Evolutionary conservation across 2,888 invertebrate species (phyloP).

Genomic region (Chymomyza procnemis): DNA sequence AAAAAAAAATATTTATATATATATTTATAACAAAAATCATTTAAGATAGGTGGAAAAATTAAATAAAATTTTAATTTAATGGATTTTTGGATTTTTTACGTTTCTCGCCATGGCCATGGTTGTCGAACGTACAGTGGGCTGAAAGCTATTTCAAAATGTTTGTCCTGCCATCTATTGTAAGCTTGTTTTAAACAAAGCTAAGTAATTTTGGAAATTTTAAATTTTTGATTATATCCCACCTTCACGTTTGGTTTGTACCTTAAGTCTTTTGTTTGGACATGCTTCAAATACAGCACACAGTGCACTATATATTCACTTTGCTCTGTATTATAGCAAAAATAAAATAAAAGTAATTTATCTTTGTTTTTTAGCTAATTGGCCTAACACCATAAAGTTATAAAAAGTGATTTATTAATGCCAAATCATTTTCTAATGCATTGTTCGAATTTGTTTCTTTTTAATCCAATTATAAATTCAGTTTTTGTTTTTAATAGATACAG

Average conservation of each 20-base stretch:
- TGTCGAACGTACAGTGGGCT: too few relatives aligned
- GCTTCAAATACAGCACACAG: slow-evolving; percentile 19
- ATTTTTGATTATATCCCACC: too few relatives aligned
- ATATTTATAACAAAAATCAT: not conserved
- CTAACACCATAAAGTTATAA: not conserved
- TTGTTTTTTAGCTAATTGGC: too few relatives aligned
- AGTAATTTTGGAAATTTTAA: too few relatives aligned
- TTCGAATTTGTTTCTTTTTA: slow-evolving; percentile 1
- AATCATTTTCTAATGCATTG: slow-evolving; percentile 49
- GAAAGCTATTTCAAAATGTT: too few relatives aligned
- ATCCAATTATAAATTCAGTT: not conserved
- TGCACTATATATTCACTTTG: slow-evolving; percentile 5
- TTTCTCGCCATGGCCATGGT: slow-evolving; percentile 1
- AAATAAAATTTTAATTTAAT: slow-evolving; percentile 17
- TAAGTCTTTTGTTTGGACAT: slow-evolving; percentile 63
- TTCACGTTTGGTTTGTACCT: slow-evolving; percentile 47
- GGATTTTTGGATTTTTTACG: slow-evolving; percentile 22
- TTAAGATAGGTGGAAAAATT: not conserved
- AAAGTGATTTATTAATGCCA: slow-evolving; percentile 54
- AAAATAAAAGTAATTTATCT: too few relatives aligned
- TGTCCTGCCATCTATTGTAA: too few relatives aligned
- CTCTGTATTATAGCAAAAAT: not conserved
- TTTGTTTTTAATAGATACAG: not conserved
- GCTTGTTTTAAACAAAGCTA: too few relatives aligned
- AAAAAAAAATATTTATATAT: slow-evolving; percentile 11